These are phyloP conservation scores for Gerosis bhagava DNA, from an alignment of 2,888 invertebrate species.

Conservation along the genomic window DNA sequence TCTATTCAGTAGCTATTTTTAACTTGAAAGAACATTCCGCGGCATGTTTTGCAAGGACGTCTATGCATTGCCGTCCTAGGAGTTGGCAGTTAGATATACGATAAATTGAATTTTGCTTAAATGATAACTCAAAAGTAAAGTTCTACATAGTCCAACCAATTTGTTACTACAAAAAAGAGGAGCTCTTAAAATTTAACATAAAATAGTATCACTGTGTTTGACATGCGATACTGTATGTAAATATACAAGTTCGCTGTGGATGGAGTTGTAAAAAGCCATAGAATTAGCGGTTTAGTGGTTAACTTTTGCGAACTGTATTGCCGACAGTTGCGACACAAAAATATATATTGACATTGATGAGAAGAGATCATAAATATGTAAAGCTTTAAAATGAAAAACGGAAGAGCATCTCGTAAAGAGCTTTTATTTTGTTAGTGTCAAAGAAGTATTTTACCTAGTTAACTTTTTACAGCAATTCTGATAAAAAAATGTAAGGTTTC, in stretches of 20 bases:
- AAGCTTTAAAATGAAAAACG: conserved; percentile 8
- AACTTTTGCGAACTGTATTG: no score
- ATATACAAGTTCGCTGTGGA: no score
- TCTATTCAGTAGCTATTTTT: conserved; percentile 57
- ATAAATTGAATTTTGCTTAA: conserved; percentile 8
- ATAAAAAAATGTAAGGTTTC: no score
- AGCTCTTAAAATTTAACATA: no score
- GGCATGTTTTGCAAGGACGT: conserved; percentile 16
- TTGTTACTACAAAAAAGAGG: no score
- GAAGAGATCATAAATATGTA: conserved; percentile 3
- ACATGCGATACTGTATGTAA: no score
- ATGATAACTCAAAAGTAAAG: conserved; percentile 7
- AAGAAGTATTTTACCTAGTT: no score
- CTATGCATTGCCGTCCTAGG: background rate
- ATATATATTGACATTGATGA: conserved; percentile 9
- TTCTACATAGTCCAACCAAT: no score
- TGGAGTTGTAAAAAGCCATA: conserved; percentile 12
- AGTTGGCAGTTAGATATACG: background rate
- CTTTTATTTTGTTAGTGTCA: no score
- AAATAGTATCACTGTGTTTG: no score
- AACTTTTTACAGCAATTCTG: no score
- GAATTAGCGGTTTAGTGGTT: conserved; percentile 22
- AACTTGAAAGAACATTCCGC: conserved; percentile 36
- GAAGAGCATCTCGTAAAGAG: no score
- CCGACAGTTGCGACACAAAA: conserved; percentile 5